Percentiles rank a stretch among this genome's conserved stretches.
phyloP scores from a whole-genome alignment of 2,113 vertebrate genomes.

The Rhabdornis inornatus region DNA sequence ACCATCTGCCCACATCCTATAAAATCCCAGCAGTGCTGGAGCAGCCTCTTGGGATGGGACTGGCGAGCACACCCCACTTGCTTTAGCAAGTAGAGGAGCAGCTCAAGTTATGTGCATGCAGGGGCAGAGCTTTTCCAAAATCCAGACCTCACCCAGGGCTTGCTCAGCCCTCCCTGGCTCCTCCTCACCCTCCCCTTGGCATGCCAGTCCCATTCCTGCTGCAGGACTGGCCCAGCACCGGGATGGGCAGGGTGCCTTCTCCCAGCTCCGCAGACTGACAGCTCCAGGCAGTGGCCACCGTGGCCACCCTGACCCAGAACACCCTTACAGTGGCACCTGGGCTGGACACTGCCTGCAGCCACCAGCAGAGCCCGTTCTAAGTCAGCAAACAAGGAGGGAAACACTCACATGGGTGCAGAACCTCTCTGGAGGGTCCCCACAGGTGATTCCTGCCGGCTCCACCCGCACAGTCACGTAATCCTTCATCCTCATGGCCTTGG shows the following conservation, averaged over 20 bases:
- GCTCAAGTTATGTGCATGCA: accelerated
- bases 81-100: not conserved
- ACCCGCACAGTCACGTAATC: conserved; percentile 90
- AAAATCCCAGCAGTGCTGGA: not conserved
- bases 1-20: accelerated
- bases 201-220: not conserved
- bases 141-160: not conserved
- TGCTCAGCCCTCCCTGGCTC: not conserved
- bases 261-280: not conserved
- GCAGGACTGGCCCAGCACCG: accelerated
- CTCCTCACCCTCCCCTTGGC: not conserved
- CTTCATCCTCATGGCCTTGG: conserved; percentile 87
- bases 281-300: not conserved
- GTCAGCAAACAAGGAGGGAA: not conserved
- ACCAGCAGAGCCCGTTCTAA: not conserved
- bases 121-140: not conserved
- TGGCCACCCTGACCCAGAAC: not conserved
- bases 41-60: not conserved
- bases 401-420: conserved; percentile 97
- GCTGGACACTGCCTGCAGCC: not conserved
- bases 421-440: conserved; percentile 91
- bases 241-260: not conserved
- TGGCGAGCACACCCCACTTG: accelerated
- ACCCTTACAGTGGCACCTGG: not conserved
- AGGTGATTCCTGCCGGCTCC: conserved; percentile 91